A percentile compares a stretch with the other conserved stretches of the same genome.
Evolutionary conservation across 2,113 vertebrate genomes (phyloP).

Genomic region (Nansenia antarctica): DNA sequence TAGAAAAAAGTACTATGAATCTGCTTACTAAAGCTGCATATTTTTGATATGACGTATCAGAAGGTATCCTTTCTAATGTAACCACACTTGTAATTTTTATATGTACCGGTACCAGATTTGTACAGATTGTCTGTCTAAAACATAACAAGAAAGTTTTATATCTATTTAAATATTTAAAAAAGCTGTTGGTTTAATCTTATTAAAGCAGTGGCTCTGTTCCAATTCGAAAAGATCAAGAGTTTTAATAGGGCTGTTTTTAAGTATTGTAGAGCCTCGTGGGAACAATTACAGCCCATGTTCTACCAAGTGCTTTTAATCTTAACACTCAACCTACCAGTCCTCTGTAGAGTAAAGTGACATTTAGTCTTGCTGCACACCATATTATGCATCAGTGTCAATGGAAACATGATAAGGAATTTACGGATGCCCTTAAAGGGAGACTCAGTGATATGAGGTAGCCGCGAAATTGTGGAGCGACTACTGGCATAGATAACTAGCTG

Average conservation of each 20-base stretch:
- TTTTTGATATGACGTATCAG: conserved; percentile 86
- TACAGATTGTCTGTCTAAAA: conserved; percentile 73
- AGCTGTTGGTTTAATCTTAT: conserved; percentile 50
- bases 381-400: conserved; percentile 27
- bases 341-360: conserved; percentile 25
- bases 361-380: conserved; percentile 31
- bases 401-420: neutral
- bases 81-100: conserved; percentile 79
- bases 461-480: no score
- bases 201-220: conserved; percentile 38
- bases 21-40: conserved; percentile 89
- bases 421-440: no score
- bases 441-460: no score
- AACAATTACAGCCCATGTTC: conserved; percentile 34
- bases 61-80: conserved; percentile 81
- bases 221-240: conserved; percentile 32
- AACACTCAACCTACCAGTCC: conserved; percentile 16
- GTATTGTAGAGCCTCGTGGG: conserved; percentile 15
- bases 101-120: conserved; percentile 75
- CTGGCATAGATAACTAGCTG: no score
- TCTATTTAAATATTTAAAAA: conserved; percentile 79
- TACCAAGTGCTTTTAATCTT: conserved; percentile 52
- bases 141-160: conserved; percentile 70
- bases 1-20: conserved; percentile 74
- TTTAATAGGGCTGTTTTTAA: conserved; percentile 34